Base-by-base conservation (phyloP, 2,797 vertebrate genomes). In the Hipposideros larvatus region DNA sequence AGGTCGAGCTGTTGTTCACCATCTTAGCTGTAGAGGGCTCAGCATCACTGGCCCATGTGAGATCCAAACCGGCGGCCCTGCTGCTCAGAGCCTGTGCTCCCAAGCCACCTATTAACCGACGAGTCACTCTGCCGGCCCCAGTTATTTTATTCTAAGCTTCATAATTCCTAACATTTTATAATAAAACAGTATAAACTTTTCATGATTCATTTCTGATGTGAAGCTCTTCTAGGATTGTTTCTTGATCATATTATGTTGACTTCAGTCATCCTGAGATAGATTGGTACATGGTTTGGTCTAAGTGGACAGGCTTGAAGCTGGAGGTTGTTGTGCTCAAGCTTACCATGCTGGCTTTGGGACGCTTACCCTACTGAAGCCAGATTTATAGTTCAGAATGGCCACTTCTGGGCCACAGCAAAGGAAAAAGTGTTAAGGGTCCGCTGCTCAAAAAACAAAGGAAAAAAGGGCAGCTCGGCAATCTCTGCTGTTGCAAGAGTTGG, bases 101-200 rank as follows among this genome's bases (percentile, higher is more conserved):
- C 37, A 37, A 37, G 37, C 37, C 37, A 37, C 37, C 37, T 37
- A 37, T 37, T 37, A 37, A 37, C 37, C 37, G 37, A 37, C 37
- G 37, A 37, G 37, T 37, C 37, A 37, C 37, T 37, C 37, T 37
- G 37, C 37, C 37, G 37, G 37, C 37, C 37, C 37, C 37, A 37
- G 75, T 59, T 80, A 73, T 1, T 65, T 80, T 57, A 79, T 80
- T 8, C 73, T 59, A 85, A 88, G 66, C 8, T 22, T 89, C 86
- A 53, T 55, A 86, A 83, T 83, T 89, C 34, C 37, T 82, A 70
- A 91, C 5, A 73, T 61, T 96, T 80, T 19, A 41, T 82, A 68
- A 53, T 74, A 0, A n/a, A 65, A 63, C 37, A 4, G 19, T n/a
- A 61, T 37, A 59, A 83, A 90, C 16, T 91, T 15, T 9, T 51